Evolutionary conservation across 2,113 vertebrate species (phyloP).

Genomic region (Epinephelus moara): DNA sequence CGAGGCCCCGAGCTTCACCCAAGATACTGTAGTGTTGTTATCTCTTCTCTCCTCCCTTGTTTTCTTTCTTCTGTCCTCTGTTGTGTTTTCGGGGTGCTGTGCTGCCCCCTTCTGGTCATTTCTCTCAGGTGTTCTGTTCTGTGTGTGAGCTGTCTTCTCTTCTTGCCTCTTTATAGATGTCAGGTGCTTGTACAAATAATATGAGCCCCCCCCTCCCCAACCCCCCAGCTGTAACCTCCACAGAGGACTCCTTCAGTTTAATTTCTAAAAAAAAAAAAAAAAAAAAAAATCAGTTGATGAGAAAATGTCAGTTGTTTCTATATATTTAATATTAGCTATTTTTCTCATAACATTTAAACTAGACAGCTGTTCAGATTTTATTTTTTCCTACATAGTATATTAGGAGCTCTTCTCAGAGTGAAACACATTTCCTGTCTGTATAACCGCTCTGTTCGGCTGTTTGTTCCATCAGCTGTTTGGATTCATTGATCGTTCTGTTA

Average conservation of each 20-base stretch:
- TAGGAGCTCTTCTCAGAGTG: conserved; percentile 32
- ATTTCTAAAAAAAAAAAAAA: conserved; percentile 1
- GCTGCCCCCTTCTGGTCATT: conserved; percentile 79
- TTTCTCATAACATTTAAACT: conserved; percentile 54
- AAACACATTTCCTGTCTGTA: conserved; percentile 20
- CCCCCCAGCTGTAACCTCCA: no score
- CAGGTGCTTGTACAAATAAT: conserved; percentile 74
- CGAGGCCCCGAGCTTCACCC: conserved; percentile 39
- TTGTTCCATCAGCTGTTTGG: conserved; percentile 28
- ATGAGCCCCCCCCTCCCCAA: conserved; percentile 3
- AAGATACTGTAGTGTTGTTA: conserved; percentile 22
- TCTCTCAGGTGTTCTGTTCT: conserved; percentile 79
- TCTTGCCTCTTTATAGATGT: conserved; percentile 66
- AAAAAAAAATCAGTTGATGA: conserved; percentile 24
- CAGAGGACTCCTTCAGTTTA: conserved; percentile 7
- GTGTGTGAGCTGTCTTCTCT: conserved; percentile 46
- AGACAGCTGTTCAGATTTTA: conserved; percentile 62
- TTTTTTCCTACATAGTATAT: conserved; percentile 57
- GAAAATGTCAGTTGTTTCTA: conserved; percentile 50
- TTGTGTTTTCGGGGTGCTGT: conserved; percentile 58
- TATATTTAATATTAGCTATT: conserved; percentile 62
- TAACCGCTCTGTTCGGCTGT: conserved; percentile 26
- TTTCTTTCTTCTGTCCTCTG: conserved; percentile 22
- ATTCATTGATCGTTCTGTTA: conserved; percentile 19
- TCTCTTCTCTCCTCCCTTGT: conserved; percentile 14